These are phyloP conservation scores for Thereva nobilitata DNA, from an alignment of 2,888 invertebrate genomes.

Conservation along the genomic window DNA sequence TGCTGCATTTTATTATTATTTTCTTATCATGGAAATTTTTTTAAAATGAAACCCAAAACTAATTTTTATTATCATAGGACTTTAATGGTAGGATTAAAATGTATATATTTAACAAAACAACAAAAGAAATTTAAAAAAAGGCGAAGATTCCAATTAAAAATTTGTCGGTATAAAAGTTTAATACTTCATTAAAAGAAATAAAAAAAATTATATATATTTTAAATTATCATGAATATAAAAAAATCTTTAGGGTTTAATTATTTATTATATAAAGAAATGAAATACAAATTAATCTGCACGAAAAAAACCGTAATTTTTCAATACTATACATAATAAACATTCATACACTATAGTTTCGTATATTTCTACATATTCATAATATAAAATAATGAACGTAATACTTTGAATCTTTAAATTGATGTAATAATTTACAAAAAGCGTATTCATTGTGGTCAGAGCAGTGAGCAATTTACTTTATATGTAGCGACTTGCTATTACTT, in stretches of 20 bases:
- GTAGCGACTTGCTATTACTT: too few species aligned
- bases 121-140: too few species aligned
- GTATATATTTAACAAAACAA: constrained; percentile 15
- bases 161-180: constrained; percentile 14
- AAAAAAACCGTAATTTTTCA: background rate
- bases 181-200: constrained; percentile 6
- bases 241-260: constrained; percentile 21
- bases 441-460: too few species aligned
- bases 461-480: too few species aligned
- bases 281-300: constrained; percentile 25
- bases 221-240: constrained; percentile 6
- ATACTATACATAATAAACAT: background rate
- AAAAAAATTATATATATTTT: constrained; percentile 21
- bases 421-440: too few species aligned
- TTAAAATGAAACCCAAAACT: too few species aligned
- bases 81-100: constrained; percentile 21
- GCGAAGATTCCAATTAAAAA: constrained; percentile 18
- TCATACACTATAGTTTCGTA: background rate
- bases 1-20: too few species aligned
- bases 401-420: too few species aligned
- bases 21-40: too few species aligned
- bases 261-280: constrained; percentile 21
- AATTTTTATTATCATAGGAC: constrained; percentile 7
- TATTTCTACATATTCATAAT: too few species aligned
- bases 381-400: too few species aligned